These are phyloP conservation scores for Mesembrinibis cayennensis DNA, from an alignment of 2,113 vertebrate species.

Conservation along the genomic window DNA sequence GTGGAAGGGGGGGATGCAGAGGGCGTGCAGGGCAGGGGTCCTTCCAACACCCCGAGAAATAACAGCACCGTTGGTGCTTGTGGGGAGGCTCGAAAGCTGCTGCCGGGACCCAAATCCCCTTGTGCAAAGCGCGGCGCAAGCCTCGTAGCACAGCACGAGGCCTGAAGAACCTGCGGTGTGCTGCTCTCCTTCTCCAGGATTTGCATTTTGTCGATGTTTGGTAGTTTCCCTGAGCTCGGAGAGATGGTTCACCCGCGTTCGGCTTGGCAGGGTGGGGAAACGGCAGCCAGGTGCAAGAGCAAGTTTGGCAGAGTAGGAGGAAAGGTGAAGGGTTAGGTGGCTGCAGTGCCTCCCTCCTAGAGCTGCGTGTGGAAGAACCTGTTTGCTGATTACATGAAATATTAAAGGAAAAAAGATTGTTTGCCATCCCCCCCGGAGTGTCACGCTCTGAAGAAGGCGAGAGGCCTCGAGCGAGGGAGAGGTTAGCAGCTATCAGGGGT, in stretches of 20 bases:
- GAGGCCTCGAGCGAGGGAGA: background rate
- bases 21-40: background rate
- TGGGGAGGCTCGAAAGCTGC: background rate
- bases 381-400: background rate
- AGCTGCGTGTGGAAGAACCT: background rate
- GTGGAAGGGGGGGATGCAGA: background rate
- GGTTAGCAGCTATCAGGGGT: background rate
- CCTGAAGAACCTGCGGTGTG: background rate
- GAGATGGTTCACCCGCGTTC: rapidly evolving
- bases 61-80: rapidly evolving
- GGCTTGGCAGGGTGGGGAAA: background rate
- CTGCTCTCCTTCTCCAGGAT: background rate
- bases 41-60: rapidly evolving
- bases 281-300: background rate
- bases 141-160: background rate
- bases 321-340: background rate
- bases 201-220: rapidly evolving
- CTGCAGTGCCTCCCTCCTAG: background rate
- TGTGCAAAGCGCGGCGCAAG: rapidly evolving
- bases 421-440: background rate
- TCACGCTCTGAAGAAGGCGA: background rate
- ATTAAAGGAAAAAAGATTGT: background rate
- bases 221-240: background rate
- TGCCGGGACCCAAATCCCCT: background rate
- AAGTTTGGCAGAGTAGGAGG: background rate